Evolutionary conservation across 2,888 invertebrate species (phyloP).

Genomic region (Pantelozetes paolii): DNA sequence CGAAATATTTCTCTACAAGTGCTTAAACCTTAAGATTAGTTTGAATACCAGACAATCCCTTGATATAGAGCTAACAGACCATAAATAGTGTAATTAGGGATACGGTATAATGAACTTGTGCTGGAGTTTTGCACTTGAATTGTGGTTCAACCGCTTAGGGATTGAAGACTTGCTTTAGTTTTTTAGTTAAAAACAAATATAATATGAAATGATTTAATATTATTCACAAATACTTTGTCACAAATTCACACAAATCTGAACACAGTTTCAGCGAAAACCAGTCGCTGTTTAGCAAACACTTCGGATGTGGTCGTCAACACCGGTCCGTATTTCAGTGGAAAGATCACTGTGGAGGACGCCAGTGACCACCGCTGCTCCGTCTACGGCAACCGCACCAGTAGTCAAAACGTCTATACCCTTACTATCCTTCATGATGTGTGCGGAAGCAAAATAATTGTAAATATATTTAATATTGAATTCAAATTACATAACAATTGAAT

Average conservation of each 20-base stretch:
- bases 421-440: slow-evolving; percentile 67
- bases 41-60: not conserved
- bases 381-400: slow-evolving; percentile 67
- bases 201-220: too few relatives aligned
- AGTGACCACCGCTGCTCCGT: slow-evolving; percentile 63
- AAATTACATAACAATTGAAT: too few relatives aligned
- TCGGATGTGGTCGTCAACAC: slow-evolving; percentile 70
- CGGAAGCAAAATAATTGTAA: slow-evolving; percentile 59
- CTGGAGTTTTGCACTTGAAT: not conserved
- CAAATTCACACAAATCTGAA: not conserved
- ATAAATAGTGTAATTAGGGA: slow-evolving; percentile 13
- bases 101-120: slow-evolving; percentile 10
- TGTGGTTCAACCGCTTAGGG: too few relatives aligned
- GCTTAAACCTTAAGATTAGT: not conserved
- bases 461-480: not conserved
- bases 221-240: not conserved
- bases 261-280: slow-evolving; percentile 38
- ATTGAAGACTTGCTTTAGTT: too few relatives aligned
- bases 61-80: not conserved
- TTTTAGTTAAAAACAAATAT: too few relatives aligned
- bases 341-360: slow-evolving; percentile 67
- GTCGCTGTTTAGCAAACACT: slow-evolving; percentile 38
- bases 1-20: not conserved
- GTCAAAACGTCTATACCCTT: slow-evolving; percentile 68
- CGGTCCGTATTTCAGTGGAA: slow-evolving; percentile 73